Conservation (phyloP, 2,113 vertebrate genomes). For the Mirza zaza region DNA sequence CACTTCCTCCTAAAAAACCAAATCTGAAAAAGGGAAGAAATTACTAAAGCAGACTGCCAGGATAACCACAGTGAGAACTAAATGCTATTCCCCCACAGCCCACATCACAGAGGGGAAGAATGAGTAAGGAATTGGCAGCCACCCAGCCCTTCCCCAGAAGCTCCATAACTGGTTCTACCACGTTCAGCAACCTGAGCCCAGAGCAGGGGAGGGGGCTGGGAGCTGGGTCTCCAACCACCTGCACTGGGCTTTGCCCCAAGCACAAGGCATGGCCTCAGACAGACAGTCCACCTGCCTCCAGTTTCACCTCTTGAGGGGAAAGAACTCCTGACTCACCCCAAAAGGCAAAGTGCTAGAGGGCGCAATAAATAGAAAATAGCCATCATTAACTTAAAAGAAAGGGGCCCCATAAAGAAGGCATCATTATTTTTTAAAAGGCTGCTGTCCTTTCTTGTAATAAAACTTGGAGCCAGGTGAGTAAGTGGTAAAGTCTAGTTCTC, state of each 20-base stretch:
- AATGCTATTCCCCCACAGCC: neutral
- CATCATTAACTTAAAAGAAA: conserved; percentile 73
- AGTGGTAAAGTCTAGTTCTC: conserved; percentile 41
- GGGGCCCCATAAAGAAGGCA: conserved; percentile 47
- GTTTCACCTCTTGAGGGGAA: conserved; percentile 47
- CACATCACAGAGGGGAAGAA: neutral
- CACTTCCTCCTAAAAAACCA: conserved; percentile 18
- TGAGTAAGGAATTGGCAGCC: conserved; percentile 9
- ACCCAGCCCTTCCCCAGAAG: neutral
- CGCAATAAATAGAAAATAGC: conserved; percentile 55
- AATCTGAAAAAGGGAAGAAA: conserved; percentile 11
- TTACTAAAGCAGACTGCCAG: neutral
- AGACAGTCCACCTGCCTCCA: conserved; percentile 11
- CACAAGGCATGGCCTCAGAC: neutral
- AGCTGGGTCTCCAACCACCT: neutral
- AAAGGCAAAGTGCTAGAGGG: conserved; percentile 37
- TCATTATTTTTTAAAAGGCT: conserved; percentile 58
- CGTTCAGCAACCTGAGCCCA: neutral
- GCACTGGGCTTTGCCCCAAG: neutral
- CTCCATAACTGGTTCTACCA: conserved; percentile 17
- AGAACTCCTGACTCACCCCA: conserved; percentile 45
- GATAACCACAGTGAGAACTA: neutral
- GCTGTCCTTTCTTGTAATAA: conserved; percentile 55
- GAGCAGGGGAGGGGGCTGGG: neutral
- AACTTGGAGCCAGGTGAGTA: conserved; percentile 60